Conservation (phyloP, 1,140 invertebrate species). For the Heliconius himera region DNA sequence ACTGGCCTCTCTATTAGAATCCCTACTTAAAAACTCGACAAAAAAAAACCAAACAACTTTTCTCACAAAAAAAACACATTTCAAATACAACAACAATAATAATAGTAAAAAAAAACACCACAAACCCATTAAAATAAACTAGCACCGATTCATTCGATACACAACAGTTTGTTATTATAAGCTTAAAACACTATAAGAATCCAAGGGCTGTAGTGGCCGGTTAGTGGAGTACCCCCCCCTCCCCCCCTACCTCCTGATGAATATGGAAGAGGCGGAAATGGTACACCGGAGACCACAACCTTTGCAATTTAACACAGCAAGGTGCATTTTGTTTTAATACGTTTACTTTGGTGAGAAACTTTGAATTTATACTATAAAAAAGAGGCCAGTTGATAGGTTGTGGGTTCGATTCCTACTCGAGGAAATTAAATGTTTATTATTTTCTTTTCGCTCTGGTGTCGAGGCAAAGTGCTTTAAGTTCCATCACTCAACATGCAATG, state of each 20-base stretch:
- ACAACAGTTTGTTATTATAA: not conserved
- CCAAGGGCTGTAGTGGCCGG: not conserved
- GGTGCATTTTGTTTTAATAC: not conserved
- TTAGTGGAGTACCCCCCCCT: not conserved
- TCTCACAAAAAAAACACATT: not conserved
- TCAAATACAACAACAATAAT: not conserved
- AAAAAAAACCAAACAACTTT: too few relatives aligned
- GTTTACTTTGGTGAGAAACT: not conserved
- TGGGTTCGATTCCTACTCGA: too few relatives aligned
- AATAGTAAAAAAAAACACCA: not conserved
- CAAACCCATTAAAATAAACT: constrained; percentile 2
- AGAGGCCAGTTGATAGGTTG: too few relatives aligned
- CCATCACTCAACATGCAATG: not conserved
- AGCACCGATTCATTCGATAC: not conserved
- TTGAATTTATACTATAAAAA: too few relatives aligned
- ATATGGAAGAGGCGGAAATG: constrained; percentile 51
- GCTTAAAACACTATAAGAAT: not conserved
- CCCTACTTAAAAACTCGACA: too few relatives aligned
- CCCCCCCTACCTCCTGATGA: constrained; percentile 51
- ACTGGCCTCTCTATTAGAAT: too few relatives aligned
- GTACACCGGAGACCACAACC: constrained; percentile 36
- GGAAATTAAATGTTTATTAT: not conserved
- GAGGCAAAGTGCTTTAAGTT: not conserved
- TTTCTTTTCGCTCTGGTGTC: not conserved
- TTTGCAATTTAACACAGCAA: constrained; percentile 40